Evolutionary conservation across 2,797 vertebrate species (phyloP).

Genomic region (Apodemus agrarius): DNA sequence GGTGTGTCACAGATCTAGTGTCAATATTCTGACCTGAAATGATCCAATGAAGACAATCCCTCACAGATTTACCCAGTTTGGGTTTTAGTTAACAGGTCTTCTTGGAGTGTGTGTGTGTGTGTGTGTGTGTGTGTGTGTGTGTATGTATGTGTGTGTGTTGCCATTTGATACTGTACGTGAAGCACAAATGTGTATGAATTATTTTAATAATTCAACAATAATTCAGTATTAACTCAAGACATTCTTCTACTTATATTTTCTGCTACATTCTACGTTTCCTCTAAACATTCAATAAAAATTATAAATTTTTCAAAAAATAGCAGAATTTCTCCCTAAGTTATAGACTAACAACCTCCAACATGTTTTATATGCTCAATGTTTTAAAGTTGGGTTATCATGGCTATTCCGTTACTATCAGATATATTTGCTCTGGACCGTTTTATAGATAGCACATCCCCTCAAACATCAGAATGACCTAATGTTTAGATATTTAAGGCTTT

Average conservation of each 20-base stretch:
- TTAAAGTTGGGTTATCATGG: background rate
- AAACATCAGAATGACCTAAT: background rate
- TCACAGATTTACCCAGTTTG: too few relatives aligned
- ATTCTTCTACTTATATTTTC: constrained; percentile 21
- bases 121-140: too few relatives aligned
- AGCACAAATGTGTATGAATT: background rate
- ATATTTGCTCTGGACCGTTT: background rate
- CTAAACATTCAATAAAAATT: constrained; percentile 36
- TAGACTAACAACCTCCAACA: background rate
- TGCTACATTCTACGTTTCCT: background rate
- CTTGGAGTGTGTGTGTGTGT: background rate
- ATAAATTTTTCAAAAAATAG: background rate
- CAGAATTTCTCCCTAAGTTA: background rate
- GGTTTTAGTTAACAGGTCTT: background rate
- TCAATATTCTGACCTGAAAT: background rate
- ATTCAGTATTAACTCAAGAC: background rate
- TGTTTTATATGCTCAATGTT: background rate
- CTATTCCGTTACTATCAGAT: background rate
- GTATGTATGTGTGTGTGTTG: background rate
- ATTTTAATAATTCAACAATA: background rate
- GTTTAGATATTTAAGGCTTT: constrained; percentile 13
- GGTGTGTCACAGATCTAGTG: background rate
- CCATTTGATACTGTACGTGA: background rate
- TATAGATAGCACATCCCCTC: background rate
- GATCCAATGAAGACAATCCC: too few relatives aligned